Conservation (phyloP, 1,140 invertebrate species). For the Odontomachus brunneus region DNA sequence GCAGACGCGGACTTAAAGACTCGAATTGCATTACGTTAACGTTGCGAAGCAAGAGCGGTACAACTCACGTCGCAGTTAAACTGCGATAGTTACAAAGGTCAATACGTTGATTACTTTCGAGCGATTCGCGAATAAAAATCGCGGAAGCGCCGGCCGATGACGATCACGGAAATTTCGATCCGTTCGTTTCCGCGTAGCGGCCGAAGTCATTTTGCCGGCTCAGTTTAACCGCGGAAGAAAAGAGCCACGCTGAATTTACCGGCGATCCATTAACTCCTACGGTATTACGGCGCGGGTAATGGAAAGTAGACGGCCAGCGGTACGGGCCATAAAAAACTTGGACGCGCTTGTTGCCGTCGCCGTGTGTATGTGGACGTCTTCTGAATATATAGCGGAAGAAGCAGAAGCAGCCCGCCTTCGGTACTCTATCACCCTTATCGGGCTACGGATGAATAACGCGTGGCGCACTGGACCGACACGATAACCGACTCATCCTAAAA, state of each 20-base stretch:
- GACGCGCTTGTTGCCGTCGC: conserved; percentile 33
- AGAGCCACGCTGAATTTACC: conserved; percentile 51
- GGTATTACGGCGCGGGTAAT: conserved; percentile 44
- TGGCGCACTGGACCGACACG: neutral
- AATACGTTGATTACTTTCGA: neutral
- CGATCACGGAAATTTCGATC: conserved; percentile 58
- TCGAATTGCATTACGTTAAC: neutral
- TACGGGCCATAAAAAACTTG: conserved; percentile 27
- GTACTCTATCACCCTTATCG: conserved; percentile 19
- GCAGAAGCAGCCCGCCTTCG: neutral
- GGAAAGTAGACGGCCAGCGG: conserved; percentile 21
- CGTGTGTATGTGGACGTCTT: neutral
- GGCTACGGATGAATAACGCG: neutral
- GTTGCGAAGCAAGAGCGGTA: neutral
- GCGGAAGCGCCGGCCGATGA: neutral
- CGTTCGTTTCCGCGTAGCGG: conserved; percentile 16
- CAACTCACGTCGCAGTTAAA: no score
- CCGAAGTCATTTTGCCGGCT: conserved; percentile 13
- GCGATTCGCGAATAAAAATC: conserved; percentile 21
- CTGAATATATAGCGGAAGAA: neutral
- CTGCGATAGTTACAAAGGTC: neutral
- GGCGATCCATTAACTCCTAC: conserved; percentile 55
- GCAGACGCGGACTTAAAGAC: neutral
- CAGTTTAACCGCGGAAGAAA: conserved; percentile 37
- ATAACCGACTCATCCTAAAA: conserved; percentile 34